These are phyloP conservation scores for Ophion ventricosus DNA, from an alignment of 2,888 invertebrate species.

Conservation along the genomic window DNA sequence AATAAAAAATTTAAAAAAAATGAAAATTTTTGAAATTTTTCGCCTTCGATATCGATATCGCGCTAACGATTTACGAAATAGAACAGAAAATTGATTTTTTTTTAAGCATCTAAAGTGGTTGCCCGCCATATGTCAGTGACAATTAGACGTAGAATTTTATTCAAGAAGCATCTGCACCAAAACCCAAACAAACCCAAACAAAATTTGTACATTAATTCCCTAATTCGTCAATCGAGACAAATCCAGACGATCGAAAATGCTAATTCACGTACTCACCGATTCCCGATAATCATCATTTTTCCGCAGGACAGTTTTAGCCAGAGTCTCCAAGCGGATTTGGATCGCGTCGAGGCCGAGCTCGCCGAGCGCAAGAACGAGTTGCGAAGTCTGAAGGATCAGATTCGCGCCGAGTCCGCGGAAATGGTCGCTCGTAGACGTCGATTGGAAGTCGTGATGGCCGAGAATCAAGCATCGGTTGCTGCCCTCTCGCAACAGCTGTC, in stretches of 20 bases:
- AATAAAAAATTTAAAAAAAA: too few species aligned
- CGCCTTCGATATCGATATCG: too few species aligned
- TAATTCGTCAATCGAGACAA: background rate
- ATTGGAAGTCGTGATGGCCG: constrained; percentile 79
- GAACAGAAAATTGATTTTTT: too few species aligned
- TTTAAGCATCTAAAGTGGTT: too few species aligned
- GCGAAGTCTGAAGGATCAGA: constrained; percentile 78
- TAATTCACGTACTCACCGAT: background rate
- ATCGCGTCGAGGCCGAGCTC: constrained; percentile 79
- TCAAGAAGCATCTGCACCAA: too few species aligned
- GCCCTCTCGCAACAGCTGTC: constrained; percentile 77
- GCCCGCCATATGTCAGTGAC: too few species aligned
- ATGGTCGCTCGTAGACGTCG: constrained; percentile 78
- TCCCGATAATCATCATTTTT: constrained; percentile 17
- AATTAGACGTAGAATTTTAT: too few species aligned
- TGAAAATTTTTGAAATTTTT: too few species aligned
- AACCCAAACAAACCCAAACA: too few species aligned
- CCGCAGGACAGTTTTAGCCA: constrained; percentile 80
- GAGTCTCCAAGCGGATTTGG: constrained; percentile 80
- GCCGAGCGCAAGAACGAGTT: constrained; percentile 79
- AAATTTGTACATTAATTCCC: too few species aligned
- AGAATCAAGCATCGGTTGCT: constrained; percentile 79
- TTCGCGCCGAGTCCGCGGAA: constrained; percentile 79
- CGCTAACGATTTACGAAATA: too few species aligned
- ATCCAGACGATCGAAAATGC: background rate